Evolutionary conservation across 2,888 invertebrate species (phyloP).

Genomic region (Ypsolopha scabrella): DNA sequence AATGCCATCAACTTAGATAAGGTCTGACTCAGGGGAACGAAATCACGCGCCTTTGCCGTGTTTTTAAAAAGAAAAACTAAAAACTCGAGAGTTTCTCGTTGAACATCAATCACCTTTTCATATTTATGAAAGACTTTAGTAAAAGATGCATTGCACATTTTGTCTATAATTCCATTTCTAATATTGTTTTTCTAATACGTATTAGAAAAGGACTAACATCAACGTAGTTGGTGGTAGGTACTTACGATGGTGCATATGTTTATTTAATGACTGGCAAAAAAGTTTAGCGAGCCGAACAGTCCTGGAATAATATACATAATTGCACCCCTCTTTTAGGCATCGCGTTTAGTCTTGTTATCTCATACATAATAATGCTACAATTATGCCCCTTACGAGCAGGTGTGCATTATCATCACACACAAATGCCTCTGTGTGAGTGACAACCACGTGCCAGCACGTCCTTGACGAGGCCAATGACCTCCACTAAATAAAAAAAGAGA

Average conservation of each 20-base stretch:
- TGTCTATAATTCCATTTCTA: no score
- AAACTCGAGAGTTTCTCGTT: no score
- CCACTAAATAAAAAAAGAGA: slow-evolving; percentile 29
- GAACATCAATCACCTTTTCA: no score
- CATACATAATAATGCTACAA: slow-evolving; percentile 4
- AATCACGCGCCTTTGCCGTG: slow-evolving; percentile 22
- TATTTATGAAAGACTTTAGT: no score
- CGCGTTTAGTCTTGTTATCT: background rate
- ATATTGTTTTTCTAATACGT: no score
- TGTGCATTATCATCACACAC: slow-evolving; percentile 31
- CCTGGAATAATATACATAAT: background rate
- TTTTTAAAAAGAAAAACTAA: background rate
- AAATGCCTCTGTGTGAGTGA: slow-evolving; percentile 30
- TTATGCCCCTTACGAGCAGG: slow-evolving; percentile 6
- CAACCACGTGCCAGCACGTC: slow-evolving; percentile 57
- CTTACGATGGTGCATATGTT: no score
- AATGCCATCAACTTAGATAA: slow-evolving; percentile 68
- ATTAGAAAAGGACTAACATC: no score
- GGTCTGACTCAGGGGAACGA: slow-evolving; percentile 38
- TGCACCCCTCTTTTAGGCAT: background rate
- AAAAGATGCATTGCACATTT: no score
- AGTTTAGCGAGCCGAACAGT: no score
- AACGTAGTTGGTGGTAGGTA: no score
- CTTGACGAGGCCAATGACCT: slow-evolving; percentile 60
- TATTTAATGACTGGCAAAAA: no score